These are phyloP conservation scores for Paratrypauchen microcephalus DNA, from an alignment of 2,797 vertebrate species.

Conservation along the genomic window DNA sequence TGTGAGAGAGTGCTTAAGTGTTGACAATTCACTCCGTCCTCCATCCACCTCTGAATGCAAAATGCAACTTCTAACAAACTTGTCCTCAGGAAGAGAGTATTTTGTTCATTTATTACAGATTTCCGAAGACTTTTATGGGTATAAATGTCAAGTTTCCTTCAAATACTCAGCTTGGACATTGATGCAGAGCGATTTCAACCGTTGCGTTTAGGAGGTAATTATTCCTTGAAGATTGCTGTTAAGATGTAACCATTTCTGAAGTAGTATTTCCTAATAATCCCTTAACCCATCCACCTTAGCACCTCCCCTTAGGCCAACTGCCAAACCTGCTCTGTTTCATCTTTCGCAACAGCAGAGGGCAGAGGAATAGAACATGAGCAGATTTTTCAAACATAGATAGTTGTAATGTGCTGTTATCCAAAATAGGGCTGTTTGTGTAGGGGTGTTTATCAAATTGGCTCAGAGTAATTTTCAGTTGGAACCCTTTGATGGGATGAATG, in stretches of 20 bases:
- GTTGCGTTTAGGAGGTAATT: slow-evolving; percentile 37
- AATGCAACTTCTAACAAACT: slow-evolving; percentile 8
- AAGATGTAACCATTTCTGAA: slow-evolving; percentile 36
- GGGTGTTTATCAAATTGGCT: slow-evolving; percentile 17
- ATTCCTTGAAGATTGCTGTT: slow-evolving; percentile 25
- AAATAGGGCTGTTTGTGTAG: slow-evolving; percentile 34
- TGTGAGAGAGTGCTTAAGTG: background rate
- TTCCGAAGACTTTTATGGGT: slow-evolving; percentile 5
- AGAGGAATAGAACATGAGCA: slow-evolving; percentile 45
- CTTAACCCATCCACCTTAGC: slow-evolving; percentile 52
- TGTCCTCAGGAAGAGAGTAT: background rate
- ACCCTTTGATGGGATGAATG: background rate
- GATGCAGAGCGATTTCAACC: slow-evolving; percentile 25
- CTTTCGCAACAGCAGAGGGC: slow-evolving; percentile 55
- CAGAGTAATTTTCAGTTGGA: background rate
- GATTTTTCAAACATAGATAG: slow-evolving; percentile 55
- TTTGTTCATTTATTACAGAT: slow-evolving; percentile 1
- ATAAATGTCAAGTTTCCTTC: slow-evolving; percentile 6
- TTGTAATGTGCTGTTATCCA: slow-evolving; percentile 55
- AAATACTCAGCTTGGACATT: background rate
- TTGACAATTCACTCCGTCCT: background rate
- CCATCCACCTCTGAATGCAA: background rate
- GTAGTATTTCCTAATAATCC: slow-evolving; percentile 51
- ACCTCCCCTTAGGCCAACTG: slow-evolving; percentile 45
- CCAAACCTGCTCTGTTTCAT: slow-evolving; percentile 61